Percentiles rank a stretch among this genome's conserved stretches.
Evolutionary conservation across 2,113 vertebrate genomes (phyloP).

Genomic region (Tupaia chinensis): DNA sequence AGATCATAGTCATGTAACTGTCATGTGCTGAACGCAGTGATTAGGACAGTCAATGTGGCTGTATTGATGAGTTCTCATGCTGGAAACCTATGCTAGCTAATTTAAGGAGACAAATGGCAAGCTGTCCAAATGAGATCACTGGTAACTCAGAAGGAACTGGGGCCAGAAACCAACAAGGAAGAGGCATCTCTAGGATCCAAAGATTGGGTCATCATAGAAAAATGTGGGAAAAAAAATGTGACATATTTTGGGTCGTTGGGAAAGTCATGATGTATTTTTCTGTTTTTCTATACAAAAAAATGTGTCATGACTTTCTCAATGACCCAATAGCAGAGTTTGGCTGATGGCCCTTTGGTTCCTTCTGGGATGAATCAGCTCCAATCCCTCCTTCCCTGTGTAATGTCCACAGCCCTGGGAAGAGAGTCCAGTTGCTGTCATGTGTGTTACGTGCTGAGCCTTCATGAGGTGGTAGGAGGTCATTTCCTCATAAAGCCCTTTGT

Average conservation of each 20-base stretch:
- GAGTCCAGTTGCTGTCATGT: neutral
- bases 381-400: too few species aligned
- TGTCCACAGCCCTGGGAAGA: neutral
- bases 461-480: accelerated
- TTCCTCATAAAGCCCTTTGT: neutral
- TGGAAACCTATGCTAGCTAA: neutral
- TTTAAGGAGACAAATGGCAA: neutral
- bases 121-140: too few species aligned
- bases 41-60: neutral
- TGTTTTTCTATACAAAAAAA: too few species aligned
- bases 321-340: accelerated
- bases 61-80: neutral
- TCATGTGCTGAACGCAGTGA: neutral
- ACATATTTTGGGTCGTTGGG: too few species aligned
- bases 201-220: too few species aligned
- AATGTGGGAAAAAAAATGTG: too few species aligned
- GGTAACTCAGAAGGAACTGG: neutral
- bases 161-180: neutral
- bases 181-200: neutral
- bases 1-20: neutral
- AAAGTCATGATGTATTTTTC: too few species aligned
- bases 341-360: accelerated
- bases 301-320: too few species aligned
- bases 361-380: too few species aligned
- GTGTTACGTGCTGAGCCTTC: accelerated